Evolutionary conservation across 2,113 vertebrate genomes (phyloP).

Genomic region (Macrotus californicus): DNA sequence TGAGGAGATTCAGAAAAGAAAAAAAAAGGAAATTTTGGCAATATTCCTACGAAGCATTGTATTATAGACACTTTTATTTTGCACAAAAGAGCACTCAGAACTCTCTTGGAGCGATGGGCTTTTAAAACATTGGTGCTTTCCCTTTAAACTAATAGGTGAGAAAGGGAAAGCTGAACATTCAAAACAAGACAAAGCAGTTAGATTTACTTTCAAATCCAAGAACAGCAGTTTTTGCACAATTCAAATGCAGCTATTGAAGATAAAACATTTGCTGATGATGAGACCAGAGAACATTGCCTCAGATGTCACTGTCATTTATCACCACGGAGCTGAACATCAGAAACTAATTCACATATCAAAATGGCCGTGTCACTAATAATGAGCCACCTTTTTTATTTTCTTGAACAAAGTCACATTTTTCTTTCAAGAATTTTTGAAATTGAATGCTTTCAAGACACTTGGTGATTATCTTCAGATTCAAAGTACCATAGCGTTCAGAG

Average conservation of each 20-base stretch:
- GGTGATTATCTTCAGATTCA: slow-evolving; percentile 6
- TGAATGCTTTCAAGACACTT: not conserved
- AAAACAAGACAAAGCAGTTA: slow-evolving; percentile 29
- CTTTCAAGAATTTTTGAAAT: slow-evolving; percentile 32
- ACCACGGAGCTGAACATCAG: not conserved
- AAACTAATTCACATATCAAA: not conserved
- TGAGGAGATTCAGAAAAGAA: not conserved
- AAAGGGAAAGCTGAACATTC: not conserved
- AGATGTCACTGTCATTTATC: not conserved
- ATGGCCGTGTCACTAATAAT: not conserved
- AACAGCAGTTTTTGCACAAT: slow-evolving; percentile 23
- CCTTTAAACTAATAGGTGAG: not conserved
- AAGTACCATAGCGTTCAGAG: not conserved
- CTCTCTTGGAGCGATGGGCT: not conserved
- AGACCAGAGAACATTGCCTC: not conserved
- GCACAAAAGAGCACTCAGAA: not conserved
- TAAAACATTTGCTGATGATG: not conserved
- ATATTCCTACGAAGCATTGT: not conserved
- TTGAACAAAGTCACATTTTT: slow-evolving; percentile 43
- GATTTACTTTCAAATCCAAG: slow-evolving; percentile 8
- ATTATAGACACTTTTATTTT: not conserved
- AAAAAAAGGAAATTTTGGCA: not conserved
- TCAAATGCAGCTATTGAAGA: slow-evolving; percentile 28
- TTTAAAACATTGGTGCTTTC: not conserved
- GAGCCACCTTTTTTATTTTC: not conserved